A percentile compares a stretch with the other conserved stretches of the same genome.
These are phyloP conservation scores for Deroptyus accipitrinus DNA, from an alignment of 2,113 vertebrate genomes.

Conservation along the genomic window DNA sequence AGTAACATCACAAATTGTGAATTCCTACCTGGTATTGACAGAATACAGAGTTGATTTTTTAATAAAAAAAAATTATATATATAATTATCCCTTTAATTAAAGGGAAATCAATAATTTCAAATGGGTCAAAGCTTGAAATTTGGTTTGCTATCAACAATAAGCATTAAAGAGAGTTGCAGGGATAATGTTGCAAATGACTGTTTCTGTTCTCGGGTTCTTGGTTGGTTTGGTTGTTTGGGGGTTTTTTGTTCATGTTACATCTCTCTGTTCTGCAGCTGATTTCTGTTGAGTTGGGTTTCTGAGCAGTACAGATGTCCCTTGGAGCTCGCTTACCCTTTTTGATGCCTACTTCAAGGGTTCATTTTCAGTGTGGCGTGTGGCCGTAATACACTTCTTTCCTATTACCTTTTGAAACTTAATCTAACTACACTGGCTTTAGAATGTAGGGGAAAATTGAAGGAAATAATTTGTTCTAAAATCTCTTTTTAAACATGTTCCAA, in stretches of 20 bases:
- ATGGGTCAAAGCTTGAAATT: conserved; percentile 75
- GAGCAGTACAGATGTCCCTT: conserved; percentile 64
- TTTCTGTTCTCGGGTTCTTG: conserved; percentile 59
- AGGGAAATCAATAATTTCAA: conserved; percentile 87
- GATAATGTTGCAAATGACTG: conserved; percentile 63
- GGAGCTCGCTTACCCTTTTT: conserved; percentile 26
- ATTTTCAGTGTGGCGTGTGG: conserved; percentile 12
- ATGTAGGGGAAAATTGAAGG: neutral
- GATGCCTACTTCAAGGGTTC: neutral
- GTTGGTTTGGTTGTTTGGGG: neutral
- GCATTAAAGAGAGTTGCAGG: conserved; percentile 74
- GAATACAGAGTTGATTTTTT: conserved; percentile 91
- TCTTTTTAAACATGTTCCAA: neutral
- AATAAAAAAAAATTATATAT: conserved; percentile 80
- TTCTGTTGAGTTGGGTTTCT: conserved; percentile 56
- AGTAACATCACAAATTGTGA: conserved; percentile 91
- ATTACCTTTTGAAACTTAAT: neutral
- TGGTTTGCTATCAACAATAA: conserved; percentile 71
- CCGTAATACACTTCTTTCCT: neutral
- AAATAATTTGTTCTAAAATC: neutral
- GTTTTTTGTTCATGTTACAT: conserved; percentile 28
- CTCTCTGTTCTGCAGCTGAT: conserved; percentile 50
- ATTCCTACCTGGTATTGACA: conserved; percentile 92
- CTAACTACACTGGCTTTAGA: neutral
- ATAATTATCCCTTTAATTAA: conserved; percentile 96